Conservation (phyloP, 2,888 invertebrate species). For the Marasmarcha lunaedactyla region DNA sequence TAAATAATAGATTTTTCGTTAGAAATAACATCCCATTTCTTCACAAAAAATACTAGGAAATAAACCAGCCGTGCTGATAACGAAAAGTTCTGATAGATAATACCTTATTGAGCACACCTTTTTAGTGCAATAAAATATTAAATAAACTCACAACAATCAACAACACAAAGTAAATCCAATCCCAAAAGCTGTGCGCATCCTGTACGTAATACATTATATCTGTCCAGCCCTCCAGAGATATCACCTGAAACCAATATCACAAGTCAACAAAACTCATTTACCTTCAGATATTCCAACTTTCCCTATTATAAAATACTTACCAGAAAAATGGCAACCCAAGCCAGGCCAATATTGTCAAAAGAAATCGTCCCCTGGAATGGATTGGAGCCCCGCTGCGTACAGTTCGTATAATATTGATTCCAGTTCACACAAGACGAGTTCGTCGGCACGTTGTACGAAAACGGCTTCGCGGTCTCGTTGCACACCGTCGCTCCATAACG, state of each 20-base stretch:
- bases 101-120: no score
- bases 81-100: no score
- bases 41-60: no score
- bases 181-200: constrained; percentile 99
- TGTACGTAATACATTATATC: constrained; percentile 99
- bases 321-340: constrained; percentile 99
- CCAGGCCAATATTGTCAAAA: constrained; percentile 99
- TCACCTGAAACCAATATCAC: constrained; percentile 77
- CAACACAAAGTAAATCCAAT: constrained; percentile 99
- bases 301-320: constrained; percentile 72
- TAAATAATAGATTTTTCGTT: no score
- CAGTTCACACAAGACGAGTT: constrained; percentile 93
- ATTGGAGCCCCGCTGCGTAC: constrained; percentile 92
- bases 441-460: constrained; percentile 73
- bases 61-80: no score
- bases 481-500: constrained; percentile 80
- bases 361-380: constrained; percentile 99
- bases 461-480: constrained; percentile 77
- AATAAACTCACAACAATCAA: constrained; percentile 97
- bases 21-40: no score
- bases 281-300: neutral
- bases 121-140: no score
- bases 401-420: constrained; percentile 98
- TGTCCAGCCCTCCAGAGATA: constrained; percentile 99
- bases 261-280: neutral